Base-by-base conservation (phyloP, 2,113 vertebrate genomes). In the Ceratotherium simum region DNA sequence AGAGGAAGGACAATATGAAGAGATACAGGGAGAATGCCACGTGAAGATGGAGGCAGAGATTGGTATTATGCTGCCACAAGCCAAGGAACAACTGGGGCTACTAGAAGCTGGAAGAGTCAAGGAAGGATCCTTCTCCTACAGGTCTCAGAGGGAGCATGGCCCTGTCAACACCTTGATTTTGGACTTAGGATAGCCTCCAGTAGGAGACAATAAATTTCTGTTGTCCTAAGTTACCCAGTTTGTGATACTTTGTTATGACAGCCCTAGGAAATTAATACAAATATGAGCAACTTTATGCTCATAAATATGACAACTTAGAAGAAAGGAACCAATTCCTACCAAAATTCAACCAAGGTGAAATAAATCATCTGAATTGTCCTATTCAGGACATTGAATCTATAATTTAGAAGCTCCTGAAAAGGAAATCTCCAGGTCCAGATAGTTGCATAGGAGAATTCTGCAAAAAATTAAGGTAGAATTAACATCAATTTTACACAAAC, bases 261-360 rank as follows among this genome's bases (percentile, higher is more conserved):
- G 16, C 2, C 25, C 2, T 36, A 67, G 16, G 36, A 91, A 87
- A 58, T 56, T 60, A 56, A 75, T 75, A 60, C 39, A 67, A 94
- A 91, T 58, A 75, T 83, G 18, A 82, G 87, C 9, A 91, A 78
- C 21, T 62, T 78, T 78, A 89, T 78, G 69, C 11, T 82, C 60
- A 87, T 70, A 87, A 91, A 94, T 60, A 33, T 75, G 42, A 86
- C n/a, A 70, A 84, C 21, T 89, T 39, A 76, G 42, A 97, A 87
- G 67, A 92, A 91, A 65, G 11, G 9, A 72, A 48, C 17, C 18
- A 73, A 58, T 73, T 84, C 13, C 73, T 86, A 62, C 33, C 27
- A 95, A 84, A 85, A 90, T 21, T 84, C n/a, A 90, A 95, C 11
- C n/a, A 92, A 56, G 31, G 36, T 72, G 20, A 95, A 92, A 76